These are phyloP conservation scores for Eupeodes corollae DNA, from an alignment of 1,140 invertebrate species.

Conservation along the genomic window DNA sequence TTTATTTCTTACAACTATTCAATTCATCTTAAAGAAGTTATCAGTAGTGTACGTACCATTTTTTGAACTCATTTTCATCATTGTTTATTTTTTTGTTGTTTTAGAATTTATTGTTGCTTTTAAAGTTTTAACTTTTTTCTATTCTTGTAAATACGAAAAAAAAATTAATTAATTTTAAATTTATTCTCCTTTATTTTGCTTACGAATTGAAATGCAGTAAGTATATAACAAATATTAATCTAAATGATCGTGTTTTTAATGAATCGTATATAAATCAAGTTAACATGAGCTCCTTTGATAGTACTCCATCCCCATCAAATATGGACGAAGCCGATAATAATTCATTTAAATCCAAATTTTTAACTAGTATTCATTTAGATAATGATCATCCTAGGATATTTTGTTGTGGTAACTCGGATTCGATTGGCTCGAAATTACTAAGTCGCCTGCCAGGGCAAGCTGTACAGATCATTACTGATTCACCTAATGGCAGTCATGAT, in stretches of 20 bases:
- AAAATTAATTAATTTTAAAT: slow-evolving; percentile 8
- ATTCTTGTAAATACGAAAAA: too few relatives aligned
- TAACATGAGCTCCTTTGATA: slow-evolving; percentile 7
- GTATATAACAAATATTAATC: slow-evolving; percentile 32
- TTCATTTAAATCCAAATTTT: not conserved
- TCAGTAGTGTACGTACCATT: too few relatives aligned
- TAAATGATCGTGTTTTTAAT: slow-evolving; percentile 7
- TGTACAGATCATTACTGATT: slow-evolving; percentile 24
- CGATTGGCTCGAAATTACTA: slow-evolving; percentile 15
- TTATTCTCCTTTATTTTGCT: slow-evolving; percentile 20
- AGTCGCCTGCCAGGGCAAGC: slow-evolving; percentile 26
- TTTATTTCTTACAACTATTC: too few relatives aligned
- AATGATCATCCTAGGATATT: slow-evolving; percentile 21
- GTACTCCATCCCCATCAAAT: slow-evolving; percentile 6
- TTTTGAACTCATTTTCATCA: too few relatives aligned
- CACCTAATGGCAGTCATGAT: too few relatives aligned
- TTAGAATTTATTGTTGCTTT: too few relatives aligned
- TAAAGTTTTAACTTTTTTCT: too few relatives aligned
- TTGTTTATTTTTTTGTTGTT: too few relatives aligned
- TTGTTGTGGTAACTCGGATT: slow-evolving; percentile 21
- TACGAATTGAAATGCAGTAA: slow-evolving; percentile 25
- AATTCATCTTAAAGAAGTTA: too few relatives aligned
- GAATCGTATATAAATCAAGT: slow-evolving; percentile 7
- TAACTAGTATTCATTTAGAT: slow-evolving; percentile 10
- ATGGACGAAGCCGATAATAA: slow-evolving; percentile 8